Evolutionary conservation across 2,113 vertebrate genomes (phyloP), one percentile per base, ranked within the genome.

Genomic region (Thalassoma bifasciatum): DNA sequence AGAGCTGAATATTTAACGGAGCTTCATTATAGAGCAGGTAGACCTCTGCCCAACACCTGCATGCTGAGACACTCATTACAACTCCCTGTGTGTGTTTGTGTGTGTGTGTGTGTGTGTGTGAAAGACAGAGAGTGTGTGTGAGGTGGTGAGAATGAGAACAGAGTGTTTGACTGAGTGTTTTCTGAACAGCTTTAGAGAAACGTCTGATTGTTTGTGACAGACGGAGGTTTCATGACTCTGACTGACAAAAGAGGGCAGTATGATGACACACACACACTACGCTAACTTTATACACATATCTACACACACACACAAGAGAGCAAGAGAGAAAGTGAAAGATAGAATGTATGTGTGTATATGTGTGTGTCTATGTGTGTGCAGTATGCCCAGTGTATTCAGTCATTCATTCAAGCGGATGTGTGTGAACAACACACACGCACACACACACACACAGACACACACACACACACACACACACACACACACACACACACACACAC

Each of bases 221-320:
- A n/a, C n/a, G n/a, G n/a, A n/a, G 5, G 12, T 19, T 36, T 19
- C 26, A 56, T 88, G 79, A 88, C 73, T 81, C 75, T 69, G 82
- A 65, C 92, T 90, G 89, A 92, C 92, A 94, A 94, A 93, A 94
- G 93, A 94, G 91, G 94, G 94, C 92, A 94, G 92, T 92, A 87
- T 94, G 90, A 94, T 93, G 86, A 93, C 92, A 72, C 77, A 72
- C 66, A 61, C 68, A 19, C 14, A 30, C 30, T 4, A 30, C n/a
- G n/a, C n/a, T n/a, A n/a, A n/a, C n/a, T n/a, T n/a, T n/a, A n/a
- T n/a, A n/a, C n/a, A n/a, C n/a, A n/a, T n/a, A n/a, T n/a, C n/a
- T n/a, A n/a, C n/a, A n/a, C n/a, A n/a, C n/a, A n/a, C n/a, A n/a
- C n/a, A n/a, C n/a, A n/a, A 30, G 47, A 8, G 22, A 12, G 38